These are phyloP conservation scores for Heliconius himera DNA, from an alignment of 1,140 invertebrate species.

Conservation along the genomic window DNA sequence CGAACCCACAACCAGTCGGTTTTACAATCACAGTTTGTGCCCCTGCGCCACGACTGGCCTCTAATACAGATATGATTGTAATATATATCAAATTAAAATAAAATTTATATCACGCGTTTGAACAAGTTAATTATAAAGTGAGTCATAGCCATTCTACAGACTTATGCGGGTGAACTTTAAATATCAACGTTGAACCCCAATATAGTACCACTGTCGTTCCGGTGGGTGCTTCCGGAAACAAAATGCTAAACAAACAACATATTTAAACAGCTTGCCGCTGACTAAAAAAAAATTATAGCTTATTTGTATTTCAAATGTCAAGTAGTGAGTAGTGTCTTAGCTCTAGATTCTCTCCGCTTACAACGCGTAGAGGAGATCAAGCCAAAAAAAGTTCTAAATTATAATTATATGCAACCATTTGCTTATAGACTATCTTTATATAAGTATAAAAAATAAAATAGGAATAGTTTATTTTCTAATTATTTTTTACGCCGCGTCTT, in stretches of 20 bases:
- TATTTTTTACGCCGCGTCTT: not conserved
- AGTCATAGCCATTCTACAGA: not conserved
- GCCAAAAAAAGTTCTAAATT: too few relatives aligned
- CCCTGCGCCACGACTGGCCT: too few relatives aligned
- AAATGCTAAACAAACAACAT: slow-evolving; percentile 8
- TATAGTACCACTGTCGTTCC: slow-evolving; percentile 46
- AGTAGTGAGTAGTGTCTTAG: too few relatives aligned
- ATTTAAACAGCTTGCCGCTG: not conserved
- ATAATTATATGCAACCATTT: not conserved
- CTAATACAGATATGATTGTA: too few relatives aligned
- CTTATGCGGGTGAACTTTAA: slow-evolving; percentile 6
- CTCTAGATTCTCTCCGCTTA: too few relatives aligned
- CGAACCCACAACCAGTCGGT: too few relatives aligned
- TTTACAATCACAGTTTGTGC: too few relatives aligned
- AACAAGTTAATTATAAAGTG: not conserved
- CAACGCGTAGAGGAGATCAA: too few relatives aligned
- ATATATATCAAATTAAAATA: too few relatives aligned
- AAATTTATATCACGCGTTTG: not conserved
- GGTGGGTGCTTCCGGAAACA: slow-evolving; percentile 48
- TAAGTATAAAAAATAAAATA: not conserved
- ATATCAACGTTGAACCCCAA: slow-evolving; percentile 21
- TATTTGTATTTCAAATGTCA: not conserved
- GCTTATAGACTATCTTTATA: not conserved
- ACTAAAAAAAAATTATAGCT: slow-evolving; percentile 3
- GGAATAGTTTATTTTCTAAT: not conserved